Percentiles rank a stretch among this genome's conserved stretches.
These are phyloP conservation scores for Sarcophaga caerulescens DNA, from an alignment of 2,888 invertebrate genomes.

Conservation along the genomic window DNA sequence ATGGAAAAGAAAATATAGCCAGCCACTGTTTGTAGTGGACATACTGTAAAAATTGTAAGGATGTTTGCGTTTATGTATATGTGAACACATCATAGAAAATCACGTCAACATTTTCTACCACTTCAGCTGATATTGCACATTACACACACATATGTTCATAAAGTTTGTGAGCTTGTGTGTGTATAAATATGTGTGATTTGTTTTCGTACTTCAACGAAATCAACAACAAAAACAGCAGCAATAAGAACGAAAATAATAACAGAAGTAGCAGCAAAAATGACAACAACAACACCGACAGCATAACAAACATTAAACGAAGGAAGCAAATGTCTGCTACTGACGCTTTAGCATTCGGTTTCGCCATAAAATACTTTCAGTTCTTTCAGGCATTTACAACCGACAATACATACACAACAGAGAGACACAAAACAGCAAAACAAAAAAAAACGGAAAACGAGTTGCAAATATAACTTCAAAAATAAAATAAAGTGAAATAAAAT, in stretches of 20 bases:
- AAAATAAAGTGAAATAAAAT: slow-evolving; percentile 1
- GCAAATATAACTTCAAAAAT: background rate
- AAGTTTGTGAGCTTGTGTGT: slow-evolving; percentile 13
- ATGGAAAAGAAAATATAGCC: background rate
- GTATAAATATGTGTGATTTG: background rate
- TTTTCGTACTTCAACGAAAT: slow-evolving; percentile 21
- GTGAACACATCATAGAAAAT: slow-evolving; percentile 11
- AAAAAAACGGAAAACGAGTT: background rate
- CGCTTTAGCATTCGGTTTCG: slow-evolving; percentile 68
- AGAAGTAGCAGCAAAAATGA: slow-evolving; percentile 13
- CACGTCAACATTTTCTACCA: slow-evolving; percentile 54
- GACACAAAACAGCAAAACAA: slow-evolving; percentile 3
- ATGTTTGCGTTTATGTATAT: background rate
- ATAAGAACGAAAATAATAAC: slow-evolving; percentile 29
- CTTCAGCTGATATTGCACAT: slow-evolving; percentile 41
- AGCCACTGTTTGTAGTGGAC: background rate
- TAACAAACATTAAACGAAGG: slow-evolving; percentile 41
- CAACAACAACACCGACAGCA: slow-evolving; percentile 30
- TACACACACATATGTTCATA: background rate
- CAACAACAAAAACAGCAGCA: slow-evolving; percentile 29
- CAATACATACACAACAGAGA: slow-evolving; percentile 47
- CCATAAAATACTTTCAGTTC: slow-evolving; percentile 69
- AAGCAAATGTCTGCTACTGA: slow-evolving; percentile 57
- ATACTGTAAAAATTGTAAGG: background rate
- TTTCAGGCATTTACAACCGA: slow-evolving; percentile 68